These are phyloP conservation scores for Drosophila mulleri DNA, from an alignment of 2,888 invertebrate genomes.

Conservation along the genomic window DNA sequence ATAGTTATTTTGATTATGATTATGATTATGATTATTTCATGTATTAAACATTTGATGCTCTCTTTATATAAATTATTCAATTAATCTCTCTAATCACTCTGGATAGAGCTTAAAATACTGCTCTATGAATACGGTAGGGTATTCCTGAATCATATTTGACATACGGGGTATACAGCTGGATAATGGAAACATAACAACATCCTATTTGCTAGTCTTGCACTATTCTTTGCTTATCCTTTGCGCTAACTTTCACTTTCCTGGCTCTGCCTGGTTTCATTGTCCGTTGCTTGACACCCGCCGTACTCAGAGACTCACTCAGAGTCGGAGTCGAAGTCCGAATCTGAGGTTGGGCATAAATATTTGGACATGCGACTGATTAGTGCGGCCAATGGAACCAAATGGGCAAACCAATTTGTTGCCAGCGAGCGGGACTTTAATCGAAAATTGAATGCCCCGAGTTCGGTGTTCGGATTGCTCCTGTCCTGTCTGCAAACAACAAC, in stretches of 20 bases:
- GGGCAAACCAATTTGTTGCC: slow-evolving; percentile 64
- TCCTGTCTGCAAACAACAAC: slow-evolving; percentile 72
- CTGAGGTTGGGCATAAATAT: slow-evolving; percentile 63
- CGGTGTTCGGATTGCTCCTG: slow-evolving; percentile 22
- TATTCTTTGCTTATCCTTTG: slow-evolving; percentile 36
- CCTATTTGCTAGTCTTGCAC: slow-evolving; percentile 52
- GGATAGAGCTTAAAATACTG: too few species aligned
- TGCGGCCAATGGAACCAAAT: slow-evolving; percentile 33
- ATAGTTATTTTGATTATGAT: too few species aligned
- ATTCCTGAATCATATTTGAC: too few species aligned
- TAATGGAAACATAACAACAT: slow-evolving; percentile 41
- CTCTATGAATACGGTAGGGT: background rate
- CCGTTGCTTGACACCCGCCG: slow-evolving; percentile 39
- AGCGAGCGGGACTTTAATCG: slow-evolving; percentile 68
- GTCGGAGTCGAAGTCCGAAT: background rate
- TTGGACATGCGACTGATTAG: slow-evolving; percentile 76
- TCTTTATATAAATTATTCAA: too few species aligned
- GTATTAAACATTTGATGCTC: too few species aligned
- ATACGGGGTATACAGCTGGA: slow-evolving; percentile 14
- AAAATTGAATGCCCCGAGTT: slow-evolving; percentile 71
- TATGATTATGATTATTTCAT: too few species aligned
- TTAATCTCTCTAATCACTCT: background rate
- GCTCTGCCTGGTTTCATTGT: slow-evolving; percentile 19
- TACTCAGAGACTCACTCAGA: background rate
- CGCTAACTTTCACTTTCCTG: slow-evolving; percentile 60